Evolutionary conservation across 2,113 vertebrate species (phyloP), one percentile per base, ranked within the genome.

Genomic region (Labrus mixtus): DNA sequence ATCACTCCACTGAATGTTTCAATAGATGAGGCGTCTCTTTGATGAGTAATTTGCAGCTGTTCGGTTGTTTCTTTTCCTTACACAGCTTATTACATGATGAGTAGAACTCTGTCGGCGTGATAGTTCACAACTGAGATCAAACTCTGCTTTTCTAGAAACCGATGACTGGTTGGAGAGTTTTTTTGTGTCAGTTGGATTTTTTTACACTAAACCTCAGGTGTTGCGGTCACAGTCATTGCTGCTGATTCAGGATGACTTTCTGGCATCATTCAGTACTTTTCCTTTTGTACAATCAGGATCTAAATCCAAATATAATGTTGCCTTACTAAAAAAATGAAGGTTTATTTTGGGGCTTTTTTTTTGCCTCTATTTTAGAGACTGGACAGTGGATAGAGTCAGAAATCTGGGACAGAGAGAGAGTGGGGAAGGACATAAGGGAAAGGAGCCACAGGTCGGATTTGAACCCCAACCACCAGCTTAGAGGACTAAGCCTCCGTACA

Each of bases 91-190:
- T 68, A 57, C 17, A 46, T 57, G 12, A 71, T 65, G 43, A 67
- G 86, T 83, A 43, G 81, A 88, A 80, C 61, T 77, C 57, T 79
- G 73, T 60, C 37, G 70, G 29, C 64, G 12, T 90, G 88, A 83
- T 91, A 66, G 20, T 82, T 87, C 81, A 86, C 91, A 94, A 93
- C 88, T 95, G 91, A 63, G 81, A 20, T 39, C 81, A 45, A 64
- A 68, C 73, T 53, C 45, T 72, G 55, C 53, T 76, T 29, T 46
- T 66, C 43, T 67, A 54, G 65, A 65, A 61, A 45, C 57, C 88
- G 85, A 70, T 73, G 56, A 82, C 82, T 46, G 5, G 46, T 4
- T 19, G 56, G 57, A 74, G 69, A 82, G 72, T 23, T 84, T n/a
- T n/a, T 81, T 76, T 55, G 61, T 82, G 58, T 76, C 75, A 61